phyloP scores from a whole-genome alignment of 2,113 vertebrate species.

The Charina bottae region DNA sequence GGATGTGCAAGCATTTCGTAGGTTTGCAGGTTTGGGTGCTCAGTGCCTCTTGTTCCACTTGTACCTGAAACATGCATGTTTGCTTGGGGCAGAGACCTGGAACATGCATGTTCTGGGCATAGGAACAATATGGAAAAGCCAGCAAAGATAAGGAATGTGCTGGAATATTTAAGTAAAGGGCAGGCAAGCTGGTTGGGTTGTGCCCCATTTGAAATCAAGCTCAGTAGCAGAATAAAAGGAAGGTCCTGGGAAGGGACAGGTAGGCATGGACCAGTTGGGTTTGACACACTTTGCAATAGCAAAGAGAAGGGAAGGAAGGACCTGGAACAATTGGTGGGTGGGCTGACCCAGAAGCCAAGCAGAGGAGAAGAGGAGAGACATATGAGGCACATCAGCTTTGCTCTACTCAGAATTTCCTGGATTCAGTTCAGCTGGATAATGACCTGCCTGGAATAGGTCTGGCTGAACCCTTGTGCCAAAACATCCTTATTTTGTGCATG shows the following conservation, averaged over 20 bases:
- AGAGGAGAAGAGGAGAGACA: background rate
- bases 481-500: background rate
- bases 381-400: background rate
- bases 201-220: background rate
- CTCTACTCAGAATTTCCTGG: background rate
- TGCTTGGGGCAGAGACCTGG: too few species aligned
- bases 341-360: background rate
- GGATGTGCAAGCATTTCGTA: background rate
- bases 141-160: background rate
- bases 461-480: background rate
- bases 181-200: background rate
- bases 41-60: background rate
- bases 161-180: background rate
- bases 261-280: background rate
- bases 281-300: background rate
- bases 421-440: background rate
- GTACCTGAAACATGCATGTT: background rate
- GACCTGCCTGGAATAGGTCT: background rate
- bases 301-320: background rate
- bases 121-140: background rate
- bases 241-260: background rate
- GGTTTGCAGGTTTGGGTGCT: background rate
- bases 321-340: background rate
- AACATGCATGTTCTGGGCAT: background rate
- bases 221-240: background rate